phyloP scores from a whole-genome alignment of 2,888 invertebrate species.

The Cremastobaeus sp. region DNA sequence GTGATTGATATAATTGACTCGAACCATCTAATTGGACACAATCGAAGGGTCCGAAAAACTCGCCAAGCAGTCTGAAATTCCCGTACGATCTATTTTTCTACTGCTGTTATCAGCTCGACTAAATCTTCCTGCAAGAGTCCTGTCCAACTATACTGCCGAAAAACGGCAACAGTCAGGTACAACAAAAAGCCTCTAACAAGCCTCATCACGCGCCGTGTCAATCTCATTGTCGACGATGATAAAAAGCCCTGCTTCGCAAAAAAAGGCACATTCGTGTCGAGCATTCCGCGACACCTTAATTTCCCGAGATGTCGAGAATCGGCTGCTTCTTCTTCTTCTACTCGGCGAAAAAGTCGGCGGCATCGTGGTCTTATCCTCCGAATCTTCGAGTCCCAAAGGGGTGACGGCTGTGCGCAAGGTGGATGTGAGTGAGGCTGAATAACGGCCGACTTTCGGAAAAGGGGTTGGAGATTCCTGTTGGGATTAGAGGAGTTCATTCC shows the following conservation, averaged over 20 bases:
- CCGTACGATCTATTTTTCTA: conserved; percentile 11
- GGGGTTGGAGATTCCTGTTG: conserved; percentile 57
- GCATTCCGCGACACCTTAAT: conserved; percentile 60
- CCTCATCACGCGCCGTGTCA: conserved; percentile 48
- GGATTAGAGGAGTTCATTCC: conserved; percentile 62
- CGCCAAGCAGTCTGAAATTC: conserved; percentile 8
- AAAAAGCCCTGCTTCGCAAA: conserved; percentile 40
- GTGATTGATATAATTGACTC: too few species aligned
- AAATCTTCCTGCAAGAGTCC: conserved; percentile 20
- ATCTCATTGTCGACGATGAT: conserved; percentile 53
- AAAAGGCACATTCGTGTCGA: conserved; percentile 52
- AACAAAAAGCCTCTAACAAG: conserved; percentile 55
- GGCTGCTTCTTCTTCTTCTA: conserved; percentile 22
- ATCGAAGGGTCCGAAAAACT: too few species aligned
- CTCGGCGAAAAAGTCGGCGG: conserved; percentile 24
- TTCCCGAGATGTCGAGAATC: conserved; percentile 56
- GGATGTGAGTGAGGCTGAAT: conserved; percentile 48
- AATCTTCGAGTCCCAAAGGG: conserved; percentile 40
- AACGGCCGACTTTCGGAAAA: conserved; percentile 41
- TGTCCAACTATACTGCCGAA: conserved; percentile 25
- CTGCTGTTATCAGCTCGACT: conserved; percentile 28
- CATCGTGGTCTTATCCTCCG: conserved; percentile 34
- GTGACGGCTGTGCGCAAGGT: conserved; percentile 19
- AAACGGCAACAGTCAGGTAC: conserved; percentile 41
- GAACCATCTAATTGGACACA: too few species aligned